phyloP scores from a whole-genome alignment of 2,888 invertebrate genomes.

The Gymnocheta viridis region DNA sequence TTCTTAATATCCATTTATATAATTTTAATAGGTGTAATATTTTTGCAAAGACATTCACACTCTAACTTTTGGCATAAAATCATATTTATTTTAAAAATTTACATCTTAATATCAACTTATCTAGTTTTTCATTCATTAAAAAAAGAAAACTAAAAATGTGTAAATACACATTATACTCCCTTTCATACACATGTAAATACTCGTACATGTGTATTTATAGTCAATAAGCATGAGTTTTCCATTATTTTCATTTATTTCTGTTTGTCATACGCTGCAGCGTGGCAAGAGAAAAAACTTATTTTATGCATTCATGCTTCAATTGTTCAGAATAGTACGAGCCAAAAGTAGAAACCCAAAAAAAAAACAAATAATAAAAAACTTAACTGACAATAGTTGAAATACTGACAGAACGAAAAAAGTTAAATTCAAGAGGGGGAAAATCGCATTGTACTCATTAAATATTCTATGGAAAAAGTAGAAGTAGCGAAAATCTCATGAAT shows the following conservation, averaged over 20 bases:
- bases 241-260: constrained; percentile 17
- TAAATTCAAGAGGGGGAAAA: constrained; percentile 31
- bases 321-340: constrained; percentile 52
- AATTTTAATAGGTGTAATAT: no score
- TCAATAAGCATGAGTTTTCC: constrained; percentile 40
- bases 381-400: constrained; percentile 56
- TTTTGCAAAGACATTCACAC: no score
- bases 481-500: background rate
- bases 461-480: constrained; percentile 23
- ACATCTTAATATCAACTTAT: no score
- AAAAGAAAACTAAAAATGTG: background rate
- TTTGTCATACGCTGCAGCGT: constrained; percentile 28
- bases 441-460: background rate
- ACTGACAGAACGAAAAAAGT: constrained; percentile 39
- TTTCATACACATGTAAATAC: no score
- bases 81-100: no score
- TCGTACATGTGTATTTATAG: background rate
- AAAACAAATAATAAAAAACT: constrained; percentile 25
- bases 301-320: constrained; percentile 50
- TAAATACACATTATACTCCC: no score
- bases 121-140: background rate
- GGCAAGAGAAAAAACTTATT: constrained; percentile 4
- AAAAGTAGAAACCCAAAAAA: background rate
- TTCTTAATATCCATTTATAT: background rate
- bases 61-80: no score